phyloP scores from a whole-genome alignment of 2,888 invertebrate genomes.

The Hydroisotoma schaefferi region DNA sequence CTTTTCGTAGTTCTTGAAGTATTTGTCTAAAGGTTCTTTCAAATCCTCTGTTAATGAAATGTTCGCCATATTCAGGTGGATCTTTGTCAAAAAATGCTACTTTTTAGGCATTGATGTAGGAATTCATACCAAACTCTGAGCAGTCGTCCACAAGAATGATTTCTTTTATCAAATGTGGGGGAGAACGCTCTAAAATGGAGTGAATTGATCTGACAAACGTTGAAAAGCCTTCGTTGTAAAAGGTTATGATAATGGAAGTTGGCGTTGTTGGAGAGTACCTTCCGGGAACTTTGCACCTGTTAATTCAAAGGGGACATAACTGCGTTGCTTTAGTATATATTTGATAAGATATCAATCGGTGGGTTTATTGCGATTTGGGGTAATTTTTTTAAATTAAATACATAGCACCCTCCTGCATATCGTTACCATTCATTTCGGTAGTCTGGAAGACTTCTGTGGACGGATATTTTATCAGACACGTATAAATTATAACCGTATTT shows the following conservation, averaged over 20 bases:
- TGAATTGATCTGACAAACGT: slow-evolving; percentile 77
- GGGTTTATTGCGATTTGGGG: too few species aligned
- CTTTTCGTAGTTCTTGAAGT: slow-evolving; percentile 83
- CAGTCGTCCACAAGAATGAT: slow-evolving; percentile 95
- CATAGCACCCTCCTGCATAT: too few species aligned
- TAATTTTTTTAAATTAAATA: too few species aligned
- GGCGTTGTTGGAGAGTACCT: slow-evolving; percentile 4
- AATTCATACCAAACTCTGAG: slow-evolving; percentile 82
- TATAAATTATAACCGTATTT: slow-evolving; percentile 20
- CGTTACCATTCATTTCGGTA: slow-evolving; percentile 16
- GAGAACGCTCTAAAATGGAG: slow-evolving; percentile 90
- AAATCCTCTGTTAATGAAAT: slow-evolving; percentile 13
- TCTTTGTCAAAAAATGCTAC: not conserved
- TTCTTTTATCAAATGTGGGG: slow-evolving; percentile 83
- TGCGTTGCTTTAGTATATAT: too few species aligned
- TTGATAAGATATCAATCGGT: too few species aligned
- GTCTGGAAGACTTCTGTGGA: slow-evolving; percentile 21
- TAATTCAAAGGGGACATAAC: too few species aligned
- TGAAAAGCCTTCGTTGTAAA: slow-evolving; percentile 20
- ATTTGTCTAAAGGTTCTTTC: slow-evolving; percentile 77
- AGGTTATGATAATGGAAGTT: slow-evolving; percentile 19
- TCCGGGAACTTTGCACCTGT: slow-evolving; percentile 13
- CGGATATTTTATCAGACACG: slow-evolving; percentile 4
- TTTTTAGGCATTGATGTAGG: not conserved
- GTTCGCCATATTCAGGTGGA: not conserved